Evolutionary conservation across 1,140 invertebrate species (phyloP), one percentile per base, ranked within the genome.

Genomic region (Drepana arcuata): DNA sequence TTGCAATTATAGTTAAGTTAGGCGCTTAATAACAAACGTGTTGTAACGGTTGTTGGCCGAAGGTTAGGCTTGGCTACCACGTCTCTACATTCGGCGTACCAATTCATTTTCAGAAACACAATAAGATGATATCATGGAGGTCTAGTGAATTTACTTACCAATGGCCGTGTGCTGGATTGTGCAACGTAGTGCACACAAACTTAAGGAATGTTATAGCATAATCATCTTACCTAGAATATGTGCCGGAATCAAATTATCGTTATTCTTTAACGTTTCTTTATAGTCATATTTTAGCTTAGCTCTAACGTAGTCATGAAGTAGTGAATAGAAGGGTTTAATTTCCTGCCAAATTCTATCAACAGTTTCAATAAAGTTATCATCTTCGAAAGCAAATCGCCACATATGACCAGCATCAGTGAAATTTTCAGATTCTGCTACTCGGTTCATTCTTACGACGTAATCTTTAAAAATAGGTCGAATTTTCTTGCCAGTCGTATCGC

Each of bases 241-340:
- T 2, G 92, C 93, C 1, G 94, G 94, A 41, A 96, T 93, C 0
- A 88, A 86, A 1, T 89, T 88, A 23, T 87, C 85, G n/a, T 85
- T 84, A 6, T 84, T 71, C 9, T 86, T 61, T 0, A 90, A 58
- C 5, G 86, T 65, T n/a, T 86, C 83, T 0, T 88, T 88, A 54
- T 92, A 93, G 41, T 85, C 71, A 29, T 84, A 52, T 15, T 85
- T 83, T 2, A 96, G 71, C 59, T 90, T 88, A 9, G 78, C 64
- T 41, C 92, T 83, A 0, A 95, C 91, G 62, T 94, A 96, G 2
- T 89, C 87, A 49, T 95, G 94, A 1, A 96, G 56, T 66, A 93
- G 84, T 14, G 90, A 51, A 59, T 95, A 95, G 0, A 95, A 69
- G 0, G 93, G 93, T 50, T 87, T 87, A 1, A 95, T 59, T 70